Percentiles rank a stretch among this genome's conserved stretches.
Evolutionary conservation across 2,797 vertebrate species (phyloP).

Genomic region (Phrynocephalus vlangalii): DNA sequence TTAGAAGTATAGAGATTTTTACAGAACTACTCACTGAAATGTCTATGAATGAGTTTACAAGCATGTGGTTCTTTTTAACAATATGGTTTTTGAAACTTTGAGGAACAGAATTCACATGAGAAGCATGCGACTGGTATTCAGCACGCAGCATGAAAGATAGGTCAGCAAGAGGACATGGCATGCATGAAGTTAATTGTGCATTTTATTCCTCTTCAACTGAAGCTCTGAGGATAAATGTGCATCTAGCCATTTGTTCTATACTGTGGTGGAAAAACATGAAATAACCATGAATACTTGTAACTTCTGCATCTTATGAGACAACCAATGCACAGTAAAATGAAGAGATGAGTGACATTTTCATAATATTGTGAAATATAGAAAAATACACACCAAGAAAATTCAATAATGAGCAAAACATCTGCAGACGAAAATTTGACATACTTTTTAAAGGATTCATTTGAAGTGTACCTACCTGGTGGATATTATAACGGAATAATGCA

Average conservation of each 20-base stretch:
- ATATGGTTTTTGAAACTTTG: slow-evolving; percentile 56
- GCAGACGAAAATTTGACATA: slow-evolving; percentile 14
- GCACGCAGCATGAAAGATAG: slow-evolving; percentile 49
- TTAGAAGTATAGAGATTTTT: slow-evolving; percentile 15
- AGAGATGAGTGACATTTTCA: slow-evolving; percentile 39
- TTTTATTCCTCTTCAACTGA: slow-evolving; percentile 50
- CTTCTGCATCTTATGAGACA: slow-evolving; percentile 9
- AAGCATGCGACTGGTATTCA: slow-evolving; percentile 65
- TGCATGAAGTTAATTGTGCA: slow-evolving; percentile 61
- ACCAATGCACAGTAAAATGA: slow-evolving; percentile 34
- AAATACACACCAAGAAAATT: slow-evolving; percentile 13
- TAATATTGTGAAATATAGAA: slow-evolving; percentile 44
- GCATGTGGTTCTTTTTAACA: slow-evolving; percentile 59
- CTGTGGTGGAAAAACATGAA: slow-evolving; percentile 27
- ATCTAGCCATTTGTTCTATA: slow-evolving; percentile 47
- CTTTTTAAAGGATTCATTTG: not conserved
- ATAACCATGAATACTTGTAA: slow-evolving; percentile 28
- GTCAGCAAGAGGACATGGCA: slow-evolving; percentile 42
- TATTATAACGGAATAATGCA: not conserved
- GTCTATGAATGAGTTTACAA: slow-evolving; percentile 61
- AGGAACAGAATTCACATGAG: slow-evolving; percentile 66
- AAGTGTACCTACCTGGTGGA: not conserved
- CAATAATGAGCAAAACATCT: slow-evolving; percentile 26
- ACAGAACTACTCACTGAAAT: slow-evolving; percentile 54
- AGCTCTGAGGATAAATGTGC: slow-evolving; percentile 21